Evolutionary conservation across 2,797 vertebrate species (phyloP), one percentile per base, ranked within the genome.

Genomic region (Aulostomus chinensis): DNA sequence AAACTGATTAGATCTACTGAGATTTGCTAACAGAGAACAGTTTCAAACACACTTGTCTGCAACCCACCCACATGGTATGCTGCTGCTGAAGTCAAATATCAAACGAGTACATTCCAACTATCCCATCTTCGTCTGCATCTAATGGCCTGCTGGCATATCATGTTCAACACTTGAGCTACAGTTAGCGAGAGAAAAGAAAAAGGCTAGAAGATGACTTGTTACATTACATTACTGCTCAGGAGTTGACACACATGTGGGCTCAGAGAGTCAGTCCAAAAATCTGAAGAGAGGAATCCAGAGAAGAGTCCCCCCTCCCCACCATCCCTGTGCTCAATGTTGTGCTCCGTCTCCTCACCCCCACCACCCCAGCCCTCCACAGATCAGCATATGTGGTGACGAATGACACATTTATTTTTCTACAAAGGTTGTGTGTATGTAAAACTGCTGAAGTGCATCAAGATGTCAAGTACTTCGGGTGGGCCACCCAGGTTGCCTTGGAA

Each of bases 351-450:
- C 58, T 38, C 53, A 15, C 38, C 53, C 47, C 31, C 21, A 25
- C 31, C 21, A 25, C 22, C 55, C 42, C 68, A 65, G 61, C 65
- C 76, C 89, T 93, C 91, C 89, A 84, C 93, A 93, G 91, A 94
- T 94, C 94, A 94, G 93, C 95, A 96, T 95, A 94, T 95, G 95
- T 94, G 93, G 94, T 98, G 96, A 98, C 86, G 93, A 97, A 98
- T 95, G 96, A 98, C 94, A 97, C 94, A 97, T 99, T 98, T 99
- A 98, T 99, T 98, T 99, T 97, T 95, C 96, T 97, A 95, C 95
- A 93, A 94, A 97, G 95, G 92, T 95, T 97, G 95, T 99, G 91
- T 99, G 95, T 98, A 94, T 98, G 95, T 97, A 99, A 98, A 98
- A 96, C 95, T 98, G 96, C 94, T 96, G 95, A 99, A 97, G 97